Percentiles rank a stretch among this genome's conserved stretches.
Conservation (phyloP, 2,888 invertebrate genomes). For the Caenorhabditis virilis region DNA sequence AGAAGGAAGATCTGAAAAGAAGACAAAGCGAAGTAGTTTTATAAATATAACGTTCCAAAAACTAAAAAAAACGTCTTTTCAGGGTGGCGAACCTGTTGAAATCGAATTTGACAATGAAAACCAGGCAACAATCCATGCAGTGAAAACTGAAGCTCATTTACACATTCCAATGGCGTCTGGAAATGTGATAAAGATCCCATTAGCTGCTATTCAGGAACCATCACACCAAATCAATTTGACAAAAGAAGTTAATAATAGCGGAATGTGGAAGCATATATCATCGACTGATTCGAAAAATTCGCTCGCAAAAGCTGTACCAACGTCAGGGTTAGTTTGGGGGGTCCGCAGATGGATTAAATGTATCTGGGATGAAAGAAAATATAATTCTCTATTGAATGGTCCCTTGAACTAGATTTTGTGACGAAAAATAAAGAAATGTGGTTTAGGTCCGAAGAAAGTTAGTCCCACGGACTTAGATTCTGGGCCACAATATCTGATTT, state of each 20-base stretch:
- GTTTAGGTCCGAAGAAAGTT: too few relatives aligned
- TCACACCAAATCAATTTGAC: conserved; percentile 79
- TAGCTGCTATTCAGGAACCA: conserved; percentile 73
- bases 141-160: conserved; percentile 75
- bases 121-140: conserved; percentile 67
- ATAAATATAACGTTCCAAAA: not conserved
- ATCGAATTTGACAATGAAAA: conserved; percentile 62
- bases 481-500: too few relatives aligned
- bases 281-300: conserved; percentile 59
- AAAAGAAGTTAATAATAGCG: conserved; percentile 78
- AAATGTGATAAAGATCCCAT: conserved; percentile 85
- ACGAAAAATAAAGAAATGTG: too few relatives aligned
- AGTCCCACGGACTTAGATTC: too few relatives aligned
- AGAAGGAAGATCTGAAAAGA: conserved; percentile 77
- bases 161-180: conserved; percentile 87
- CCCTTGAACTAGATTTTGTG: not conserved
- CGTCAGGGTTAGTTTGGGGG: too few relatives aligned
- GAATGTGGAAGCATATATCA: conserved; percentile 79
- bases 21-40: conserved; percentile 70
- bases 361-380: conserved; percentile 1
- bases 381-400: not conserved
- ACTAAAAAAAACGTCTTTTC: not conserved
- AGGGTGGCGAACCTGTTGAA: conserved; percentile 43
- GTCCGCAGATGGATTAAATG: too few relatives aligned
- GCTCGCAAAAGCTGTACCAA: conserved; percentile 45